Conservation (phyloP, 2,113 vertebrate genomes). For the Aix galericulata region DNA sequence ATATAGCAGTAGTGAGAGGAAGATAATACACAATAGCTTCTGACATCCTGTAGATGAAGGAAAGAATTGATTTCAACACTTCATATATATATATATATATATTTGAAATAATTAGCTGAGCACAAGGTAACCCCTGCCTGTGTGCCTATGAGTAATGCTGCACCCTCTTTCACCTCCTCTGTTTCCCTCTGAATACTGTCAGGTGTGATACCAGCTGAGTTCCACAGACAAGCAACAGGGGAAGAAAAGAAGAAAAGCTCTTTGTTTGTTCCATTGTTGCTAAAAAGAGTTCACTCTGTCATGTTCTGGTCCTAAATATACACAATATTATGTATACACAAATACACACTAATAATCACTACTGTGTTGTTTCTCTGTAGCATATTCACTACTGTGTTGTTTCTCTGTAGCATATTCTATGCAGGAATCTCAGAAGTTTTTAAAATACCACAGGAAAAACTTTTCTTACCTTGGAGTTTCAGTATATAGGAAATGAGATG, state of each 20-base stretch:
- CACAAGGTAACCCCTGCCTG: rapidly evolving
- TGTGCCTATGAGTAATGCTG: background rate
- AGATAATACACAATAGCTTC: background rate
- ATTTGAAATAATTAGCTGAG: no score
- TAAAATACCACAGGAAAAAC: background rate
- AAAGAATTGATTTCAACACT: background rate
- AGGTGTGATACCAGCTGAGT: background rate
- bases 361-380: background rate
- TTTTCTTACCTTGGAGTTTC: background rate
- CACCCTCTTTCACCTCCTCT: background rate
- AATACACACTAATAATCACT: background rate
- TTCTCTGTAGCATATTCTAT: background rate
- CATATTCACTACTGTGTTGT: no score
- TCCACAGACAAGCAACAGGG: background rate
- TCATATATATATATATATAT: no score
- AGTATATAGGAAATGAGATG: background rate
- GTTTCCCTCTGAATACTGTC: background rate
- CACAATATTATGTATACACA: background rate
- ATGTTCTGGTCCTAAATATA: no score
- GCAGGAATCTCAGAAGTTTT: background rate
- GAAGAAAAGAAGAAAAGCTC: background rate
- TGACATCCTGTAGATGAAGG: background rate
- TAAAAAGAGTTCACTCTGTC: background rate
- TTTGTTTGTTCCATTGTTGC: background rate
- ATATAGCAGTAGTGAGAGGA: background rate